Base-by-base conservation (phyloP, 2,888 invertebrate genomes). In the Galeopsomyia nigrocyanea region DNA sequence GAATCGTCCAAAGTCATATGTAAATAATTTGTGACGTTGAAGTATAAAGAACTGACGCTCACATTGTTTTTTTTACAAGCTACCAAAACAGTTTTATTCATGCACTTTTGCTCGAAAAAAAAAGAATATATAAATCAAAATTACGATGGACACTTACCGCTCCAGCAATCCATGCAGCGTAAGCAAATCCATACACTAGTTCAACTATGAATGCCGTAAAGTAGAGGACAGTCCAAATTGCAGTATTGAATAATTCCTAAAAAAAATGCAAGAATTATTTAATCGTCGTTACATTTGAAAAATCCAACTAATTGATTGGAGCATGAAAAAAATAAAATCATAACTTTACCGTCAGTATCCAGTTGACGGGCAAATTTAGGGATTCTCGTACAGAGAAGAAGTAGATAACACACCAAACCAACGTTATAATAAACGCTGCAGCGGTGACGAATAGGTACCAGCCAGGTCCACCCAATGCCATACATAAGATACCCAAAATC, bases 401-500 rank as follows among this genome's bases (percentile, higher is more conserved):
- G 84, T 94, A 95, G 62, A 95, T 90, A 83, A 93, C 91, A 70
- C 91, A 90, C 95, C 95, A 95, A 81, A 95, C 88, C 64, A 95
- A 87, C 0, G 94, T 95, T 62, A 92, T 90, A 81, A 96, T 94
- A 88, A 96, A 96, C 76, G 93, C 91, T 76, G 92, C 89, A 75
- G 94, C 93, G 19, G 92, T 94, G 65, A 95, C 95, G 84, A 95
- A 95, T 73, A 95, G 90, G 88, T 95, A 97, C 90, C 94, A 96
- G 21, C 87, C 82, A 56, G 87, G 76, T 0, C 91, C 91, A 2
- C 92, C 94, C 77, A 93, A 89, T 16, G 93, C 90, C 94, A 96
- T 94, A 82, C 95, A 95, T 80, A 96, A 88, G 75, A 96, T 94
- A 75, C 95, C 96, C 76, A 96, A 83, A 63, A 93, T 79, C 96